phyloP scores from a whole-genome alignment of 2,888 invertebrate genomes.

The Hirtodrosophila trivittata region DNA sequence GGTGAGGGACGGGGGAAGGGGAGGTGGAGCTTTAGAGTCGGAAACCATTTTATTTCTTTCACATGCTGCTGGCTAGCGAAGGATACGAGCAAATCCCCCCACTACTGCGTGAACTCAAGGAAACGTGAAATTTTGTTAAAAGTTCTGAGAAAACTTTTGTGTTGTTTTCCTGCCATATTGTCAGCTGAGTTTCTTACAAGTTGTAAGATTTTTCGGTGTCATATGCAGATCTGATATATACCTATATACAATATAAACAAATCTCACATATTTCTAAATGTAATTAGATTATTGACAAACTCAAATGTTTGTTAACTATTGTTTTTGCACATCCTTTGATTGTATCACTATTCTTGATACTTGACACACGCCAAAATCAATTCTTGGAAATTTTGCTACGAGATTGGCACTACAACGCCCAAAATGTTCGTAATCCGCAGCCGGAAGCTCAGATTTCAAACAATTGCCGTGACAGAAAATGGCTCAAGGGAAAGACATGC shows the following conservation, averaged over 20 bases:
- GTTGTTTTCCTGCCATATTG: conserved; percentile 38
- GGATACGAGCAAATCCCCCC: not conserved
- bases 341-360: conserved; percentile 37
- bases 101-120: conserved; percentile 53
- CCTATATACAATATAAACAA: not conserved
- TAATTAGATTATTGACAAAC: conserved; percentile 33
- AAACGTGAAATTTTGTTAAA: conserved; percentile 71
- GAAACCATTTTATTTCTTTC: conserved; percentile 42
- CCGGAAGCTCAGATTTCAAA: conserved; percentile 73
- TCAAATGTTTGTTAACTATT: not conserved
- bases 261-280: conserved; percentile 28
- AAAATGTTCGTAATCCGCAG: conserved; percentile 24
- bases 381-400: conserved; percentile 26
- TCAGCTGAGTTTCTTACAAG: conserved; percentile 34
- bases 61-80: conserved; percentile 1
- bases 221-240: conserved; percentile 52
- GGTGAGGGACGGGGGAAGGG: not conserved
- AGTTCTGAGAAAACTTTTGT: conserved; percentile 64
- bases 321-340: not conserved
- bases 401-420: conserved; percentile 15
- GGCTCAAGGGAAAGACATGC: conserved; percentile 33
- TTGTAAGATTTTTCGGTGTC: conserved; percentile 51
- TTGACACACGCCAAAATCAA: conserved; percentile 66
- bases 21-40: not conserved
- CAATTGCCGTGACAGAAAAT: conserved; percentile 51